These are phyloP conservation scores for Temnothorax ravouxi DNA, from an alignment of 2,888 invertebrate genomes.

Conservation along the genomic window DNA sequence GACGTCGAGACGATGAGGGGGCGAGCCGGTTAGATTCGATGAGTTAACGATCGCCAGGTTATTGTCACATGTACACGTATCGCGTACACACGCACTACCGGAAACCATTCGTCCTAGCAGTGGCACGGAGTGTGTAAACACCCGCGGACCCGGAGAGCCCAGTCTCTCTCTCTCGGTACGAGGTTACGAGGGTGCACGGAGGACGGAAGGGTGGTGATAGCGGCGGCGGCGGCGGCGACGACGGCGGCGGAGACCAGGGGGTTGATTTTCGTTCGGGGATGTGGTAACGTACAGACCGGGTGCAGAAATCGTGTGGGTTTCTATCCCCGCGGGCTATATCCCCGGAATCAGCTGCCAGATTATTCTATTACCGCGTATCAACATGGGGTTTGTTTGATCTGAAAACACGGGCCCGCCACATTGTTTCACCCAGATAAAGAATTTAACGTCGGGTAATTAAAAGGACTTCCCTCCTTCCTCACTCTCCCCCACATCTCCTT, in stretches of 20 bases:
- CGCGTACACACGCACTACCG: conserved; percentile 57
- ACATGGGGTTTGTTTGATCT: conserved; percentile 90
- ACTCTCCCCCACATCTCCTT: background rate
- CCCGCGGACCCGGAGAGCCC: conserved; percentile 63
- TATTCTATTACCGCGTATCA: conserved; percentile 91
- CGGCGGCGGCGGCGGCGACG: conserved; percentile 34
- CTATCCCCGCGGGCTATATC: conserved; percentile 85
- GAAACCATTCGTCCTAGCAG: conserved; percentile 76
- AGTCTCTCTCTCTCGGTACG: conserved; percentile 62
- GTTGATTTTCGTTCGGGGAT: conserved; percentile 82
- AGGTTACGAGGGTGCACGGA: conserved; percentile 70
- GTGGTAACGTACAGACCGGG: conserved; percentile 74
- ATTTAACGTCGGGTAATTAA: conserved; percentile 90
- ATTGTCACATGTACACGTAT: conserved; percentile 66
- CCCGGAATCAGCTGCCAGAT: conserved; percentile 88
- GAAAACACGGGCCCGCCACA: conserved; percentile 88
- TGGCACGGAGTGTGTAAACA: conserved; percentile 75
- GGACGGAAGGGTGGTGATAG: conserved; percentile 48
- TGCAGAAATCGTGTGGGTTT: conserved; percentile 84
- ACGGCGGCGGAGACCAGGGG: conserved; percentile 61
- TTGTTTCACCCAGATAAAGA: conserved; percentile 90
- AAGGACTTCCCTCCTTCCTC: conserved; percentile 77
- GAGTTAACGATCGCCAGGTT: conserved; percentile 55
- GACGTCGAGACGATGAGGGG: background rate
- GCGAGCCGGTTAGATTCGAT: conserved; percentile 23